Evolutionary conservation across 2,797 vertebrate species (phyloP).

Genomic region (Ctenopoma multispine): DNA sequence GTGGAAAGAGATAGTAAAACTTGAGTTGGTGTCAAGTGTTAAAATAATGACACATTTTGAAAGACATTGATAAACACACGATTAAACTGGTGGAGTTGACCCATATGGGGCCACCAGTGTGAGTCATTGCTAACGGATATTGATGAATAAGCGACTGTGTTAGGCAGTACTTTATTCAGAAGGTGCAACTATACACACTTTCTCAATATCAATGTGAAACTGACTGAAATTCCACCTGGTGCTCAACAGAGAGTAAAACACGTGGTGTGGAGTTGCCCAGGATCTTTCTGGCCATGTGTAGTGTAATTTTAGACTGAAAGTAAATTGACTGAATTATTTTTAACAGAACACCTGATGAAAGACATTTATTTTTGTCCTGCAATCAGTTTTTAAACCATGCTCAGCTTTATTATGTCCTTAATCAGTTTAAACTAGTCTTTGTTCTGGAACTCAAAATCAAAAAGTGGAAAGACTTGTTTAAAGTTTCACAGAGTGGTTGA

Average conservation of each 20-base stretch:
- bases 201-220: conserved; percentile 46
- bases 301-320: neutral
- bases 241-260: conserved; percentile 35
- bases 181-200: conserved; percentile 26
- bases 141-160: neutral
- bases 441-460: neutral
- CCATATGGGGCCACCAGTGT: neutral
- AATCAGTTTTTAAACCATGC: neutral
- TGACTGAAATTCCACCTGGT: neutral
- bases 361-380: conserved; percentile 2
- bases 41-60: neutral
- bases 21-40: no score
- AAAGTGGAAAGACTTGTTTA: neutral
- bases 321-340: neutral
- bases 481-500: neutral
- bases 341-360: conserved; percentile 2
- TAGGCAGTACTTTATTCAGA: neutral
- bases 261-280: conserved; percentile 16
- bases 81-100: neutral
- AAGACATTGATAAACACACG: neutral
- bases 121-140: conserved; percentile 20
- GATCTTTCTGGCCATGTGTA: neutral
- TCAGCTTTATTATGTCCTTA: neutral
- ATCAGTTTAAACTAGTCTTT: neutral
- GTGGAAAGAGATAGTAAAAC: no score